A percentile compares a stretch with the other conserved stretches of the same genome.
Evolutionary conservation across 2,888 invertebrate species (phyloP).

Genomic region (Orthosia gothica): DNA sequence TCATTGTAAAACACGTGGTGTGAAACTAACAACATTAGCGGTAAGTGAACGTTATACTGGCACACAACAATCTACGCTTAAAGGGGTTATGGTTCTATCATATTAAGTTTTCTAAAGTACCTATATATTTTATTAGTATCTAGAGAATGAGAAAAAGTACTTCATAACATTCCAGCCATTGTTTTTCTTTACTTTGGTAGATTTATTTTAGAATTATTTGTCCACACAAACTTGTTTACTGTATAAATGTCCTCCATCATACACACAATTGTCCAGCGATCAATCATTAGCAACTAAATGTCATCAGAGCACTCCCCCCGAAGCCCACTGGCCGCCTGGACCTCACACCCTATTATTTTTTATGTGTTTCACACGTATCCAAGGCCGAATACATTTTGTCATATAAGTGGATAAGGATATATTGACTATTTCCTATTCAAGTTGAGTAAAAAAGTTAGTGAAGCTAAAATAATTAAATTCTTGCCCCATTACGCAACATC

Average conservation of each 20-base stretch:
- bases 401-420: background rate
- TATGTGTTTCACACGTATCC: conserved; percentile 26
- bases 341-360: conserved; percentile 38
- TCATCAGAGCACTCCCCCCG: conserved; percentile 58
- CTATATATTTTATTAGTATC: background rate
- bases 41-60: conserved; percentile 19
- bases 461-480: conserved; percentile 23
- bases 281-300: conserved; percentile 75
- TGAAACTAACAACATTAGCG: conserved; percentile 37
- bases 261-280: conserved; percentile 65
- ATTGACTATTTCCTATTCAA: background rate
- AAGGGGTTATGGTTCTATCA: background rate
- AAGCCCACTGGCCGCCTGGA: conserved; percentile 12
- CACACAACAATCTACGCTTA: conserved; percentile 3
- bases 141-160: background rate
- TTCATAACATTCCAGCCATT: background rate
- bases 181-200: background rate
- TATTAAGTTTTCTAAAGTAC: conserved; percentile 4
- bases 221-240: conserved; percentile 18
- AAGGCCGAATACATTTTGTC: conserved; percentile 4
- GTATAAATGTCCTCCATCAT: conserved; percentile 52
- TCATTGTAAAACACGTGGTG: conserved; percentile 27
- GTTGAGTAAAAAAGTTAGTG: conserved; percentile 15
- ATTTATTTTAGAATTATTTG: conserved; percentile 13
- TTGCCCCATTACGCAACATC: conserved; percentile 22